Percentiles rank a stretch among this genome's conserved stretches.
These are phyloP conservation scores for Pycnomerus fuliginosus DNA, from an alignment of 2,888 invertebrate species.

Conservation along the genomic window DNA sequence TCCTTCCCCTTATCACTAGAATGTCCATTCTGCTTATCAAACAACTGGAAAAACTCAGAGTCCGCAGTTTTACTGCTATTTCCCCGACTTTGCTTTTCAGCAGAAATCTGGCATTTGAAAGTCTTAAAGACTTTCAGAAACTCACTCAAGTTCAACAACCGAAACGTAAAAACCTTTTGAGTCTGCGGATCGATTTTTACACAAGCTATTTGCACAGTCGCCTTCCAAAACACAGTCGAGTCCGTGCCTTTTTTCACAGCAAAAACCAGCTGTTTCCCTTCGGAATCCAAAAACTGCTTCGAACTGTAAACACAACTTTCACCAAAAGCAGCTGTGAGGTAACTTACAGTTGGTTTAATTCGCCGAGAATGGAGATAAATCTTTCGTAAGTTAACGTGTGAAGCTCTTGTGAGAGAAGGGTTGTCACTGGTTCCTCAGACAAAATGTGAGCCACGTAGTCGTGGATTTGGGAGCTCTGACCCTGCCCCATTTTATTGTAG, in stretches of 20 bases:
- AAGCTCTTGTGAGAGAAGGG: constrained; percentile 45
- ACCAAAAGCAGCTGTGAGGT: not conserved
- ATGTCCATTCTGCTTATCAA: too few species aligned
- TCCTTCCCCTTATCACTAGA: too few species aligned
- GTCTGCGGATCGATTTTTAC: constrained; percentile 59
- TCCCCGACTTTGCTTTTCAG: constrained; percentile 45
- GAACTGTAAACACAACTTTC: constrained; percentile 52
- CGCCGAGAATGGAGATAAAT: constrained; percentile 58
- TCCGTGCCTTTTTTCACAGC: constrained; percentile 66
- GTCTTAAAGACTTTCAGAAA: constrained; percentile 64
- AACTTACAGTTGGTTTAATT: constrained; percentile 64
- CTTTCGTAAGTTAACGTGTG: constrained; percentile 57
- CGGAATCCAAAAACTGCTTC: constrained; percentile 59
- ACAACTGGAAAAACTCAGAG: too few species aligned
- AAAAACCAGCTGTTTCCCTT: constrained; percentile 65
- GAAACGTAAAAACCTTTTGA: constrained; percentile 58
- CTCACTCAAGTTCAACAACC: constrained; percentile 63
- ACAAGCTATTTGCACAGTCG: constrained; percentile 65
- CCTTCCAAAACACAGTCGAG: constrained; percentile 67
- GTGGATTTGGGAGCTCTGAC: constrained; percentile 34
- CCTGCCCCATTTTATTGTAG: constrained; percentile 14
- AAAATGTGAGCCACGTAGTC: constrained; percentile 38
- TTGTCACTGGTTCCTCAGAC: constrained; percentile 38
- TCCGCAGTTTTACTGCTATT: constrained; percentile 23
- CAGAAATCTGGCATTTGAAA: constrained; percentile 53